Percentiles rank a stretch among this genome's conserved stretches.
phyloP scores from a whole-genome alignment of 2,113 vertebrate genomes.

The Penelope pileata region DNA sequence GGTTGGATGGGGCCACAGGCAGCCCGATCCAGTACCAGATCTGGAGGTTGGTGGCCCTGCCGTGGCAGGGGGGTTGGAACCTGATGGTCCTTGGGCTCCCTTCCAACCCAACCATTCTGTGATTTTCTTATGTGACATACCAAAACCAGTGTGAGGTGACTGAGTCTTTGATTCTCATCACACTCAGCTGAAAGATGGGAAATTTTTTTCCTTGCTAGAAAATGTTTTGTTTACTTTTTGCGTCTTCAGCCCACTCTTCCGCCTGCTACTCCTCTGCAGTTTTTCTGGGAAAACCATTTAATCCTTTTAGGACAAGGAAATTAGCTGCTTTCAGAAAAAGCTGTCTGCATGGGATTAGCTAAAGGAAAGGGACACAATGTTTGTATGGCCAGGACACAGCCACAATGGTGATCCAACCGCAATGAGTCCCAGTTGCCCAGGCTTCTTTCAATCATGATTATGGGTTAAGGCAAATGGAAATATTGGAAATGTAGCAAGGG shows the following conservation, averaged over 20 bases:
- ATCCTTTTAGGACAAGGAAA: conserved; percentile 25
- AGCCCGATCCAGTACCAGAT: too few relatives aligned
- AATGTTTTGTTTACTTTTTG: not conserved
- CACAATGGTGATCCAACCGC: not conserved
- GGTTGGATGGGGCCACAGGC: too few relatives aligned
- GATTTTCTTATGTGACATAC: not conserved
- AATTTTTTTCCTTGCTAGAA: not conserved
- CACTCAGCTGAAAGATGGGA: not conserved
- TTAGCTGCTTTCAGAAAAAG: conserved; percentile 11
- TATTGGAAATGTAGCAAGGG: not conserved
- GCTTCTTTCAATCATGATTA: not conserved
- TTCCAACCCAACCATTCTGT: too few relatives aligned
- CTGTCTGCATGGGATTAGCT: not conserved
- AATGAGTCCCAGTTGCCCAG: not conserved
- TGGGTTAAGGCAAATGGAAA: not conserved
- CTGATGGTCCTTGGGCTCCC: too few relatives aligned
- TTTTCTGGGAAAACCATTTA: conserved; percentile 62
- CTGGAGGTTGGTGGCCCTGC: too few relatives aligned
- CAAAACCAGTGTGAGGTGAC: not conserved
- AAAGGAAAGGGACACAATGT: not conserved
- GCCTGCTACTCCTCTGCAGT: conserved; percentile 20
- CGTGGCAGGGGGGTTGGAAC: too few relatives aligned
- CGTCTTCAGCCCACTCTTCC: not conserved
- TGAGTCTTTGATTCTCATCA: not conserved
- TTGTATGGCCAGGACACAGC: not conserved